Evolutionary conservation across 2,797 vertebrate species (phyloP), one percentile per base, ranked within the genome.

Genomic region (Phalloptychus januarius): DNA sequence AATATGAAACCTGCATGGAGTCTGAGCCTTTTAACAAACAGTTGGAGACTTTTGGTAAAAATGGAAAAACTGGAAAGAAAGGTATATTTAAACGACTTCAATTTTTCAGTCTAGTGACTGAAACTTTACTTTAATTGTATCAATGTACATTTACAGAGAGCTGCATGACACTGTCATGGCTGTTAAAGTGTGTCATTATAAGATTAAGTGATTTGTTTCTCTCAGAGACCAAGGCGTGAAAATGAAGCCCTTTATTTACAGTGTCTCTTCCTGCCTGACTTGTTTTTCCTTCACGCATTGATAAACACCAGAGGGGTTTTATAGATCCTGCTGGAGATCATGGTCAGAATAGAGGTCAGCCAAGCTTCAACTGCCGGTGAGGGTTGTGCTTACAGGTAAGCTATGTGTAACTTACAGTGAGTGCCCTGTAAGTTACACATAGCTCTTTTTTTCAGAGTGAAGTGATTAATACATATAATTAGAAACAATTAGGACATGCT

Each of bases 121-220:
- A 48, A 38, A 38, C 38, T 58, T 77, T 40, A 76, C 70, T 69
- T 82, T 76, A 40, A n/a, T n/a, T 76, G 79, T 31, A 63, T 38
- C 16, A 36, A 2, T 65, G 61, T 23, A 65, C 13, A 20, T 31
- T 40, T 70, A 25, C 42, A 46, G 20, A 77, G 25, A 58, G 52
- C 40, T 71, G 38, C 28, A 45, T 52, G 48, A 58, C 48, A 67
- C 83, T 74, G 44, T 72, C 7, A 28, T 33, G 5, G 13, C 38
- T 58, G 42, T 42, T 38, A 74, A 77, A 74, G 70, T 45, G 75
- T 74, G 80, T 76, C 75, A 65, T 36, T 40, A 33, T 48, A 69
- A 74, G 72, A 65, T 46, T 36, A 54, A 46, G 50, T 75, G 76
- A 52, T 70, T 71, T 77, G 48, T 74, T 76, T 80, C 79, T 28